These are phyloP conservation scores for Luperina testacea DNA, from an alignment of 2,888 invertebrate species.

Conservation along the genomic window DNA sequence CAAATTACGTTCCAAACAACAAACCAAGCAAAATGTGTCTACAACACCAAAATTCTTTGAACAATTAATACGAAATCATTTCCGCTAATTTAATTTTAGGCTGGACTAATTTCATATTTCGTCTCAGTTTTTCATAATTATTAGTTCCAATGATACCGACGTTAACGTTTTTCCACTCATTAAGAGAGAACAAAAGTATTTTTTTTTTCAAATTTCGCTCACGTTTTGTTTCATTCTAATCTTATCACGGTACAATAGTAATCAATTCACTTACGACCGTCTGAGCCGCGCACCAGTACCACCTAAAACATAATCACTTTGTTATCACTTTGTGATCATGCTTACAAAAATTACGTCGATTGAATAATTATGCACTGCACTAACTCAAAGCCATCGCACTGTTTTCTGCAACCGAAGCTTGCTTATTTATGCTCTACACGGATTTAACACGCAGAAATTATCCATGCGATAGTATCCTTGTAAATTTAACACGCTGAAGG, in stretches of 20 bases:
- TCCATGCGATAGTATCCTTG: conserved; percentile 83
- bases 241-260: conserved; percentile 34
- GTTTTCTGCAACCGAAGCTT: conserved; percentile 68
- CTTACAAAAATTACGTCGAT: conserved; percentile 32
- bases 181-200: conserved; percentile 22
- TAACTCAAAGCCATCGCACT: conserved; percentile 72
- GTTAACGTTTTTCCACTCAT: conserved; percentile 30
- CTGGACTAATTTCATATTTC: too few relatives aligned
- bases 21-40: too few relatives aligned
- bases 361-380: conserved; percentile 68
- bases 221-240: conserved; percentile 8
- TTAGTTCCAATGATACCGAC: not conserved
- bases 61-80: too few relatives aligned
- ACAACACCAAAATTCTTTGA: too few relatives aligned
- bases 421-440: conserved; percentile 77
- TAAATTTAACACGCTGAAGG: conserved; percentile 73
- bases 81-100: too few relatives aligned
- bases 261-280: conserved; percentile 77
- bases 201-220: conserved; percentile 23
- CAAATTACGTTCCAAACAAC: too few relatives aligned
- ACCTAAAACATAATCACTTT: conserved; percentile 75
- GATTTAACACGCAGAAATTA: conserved; percentile 79
- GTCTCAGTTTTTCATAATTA: too few relatives aligned
- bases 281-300: conserved; percentile 65
- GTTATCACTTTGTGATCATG: not conserved